These are phyloP conservation scores for Loripinus fragilis DNA, from an alignment of 2,888 invertebrate genomes.

Conservation along the genomic window DNA sequence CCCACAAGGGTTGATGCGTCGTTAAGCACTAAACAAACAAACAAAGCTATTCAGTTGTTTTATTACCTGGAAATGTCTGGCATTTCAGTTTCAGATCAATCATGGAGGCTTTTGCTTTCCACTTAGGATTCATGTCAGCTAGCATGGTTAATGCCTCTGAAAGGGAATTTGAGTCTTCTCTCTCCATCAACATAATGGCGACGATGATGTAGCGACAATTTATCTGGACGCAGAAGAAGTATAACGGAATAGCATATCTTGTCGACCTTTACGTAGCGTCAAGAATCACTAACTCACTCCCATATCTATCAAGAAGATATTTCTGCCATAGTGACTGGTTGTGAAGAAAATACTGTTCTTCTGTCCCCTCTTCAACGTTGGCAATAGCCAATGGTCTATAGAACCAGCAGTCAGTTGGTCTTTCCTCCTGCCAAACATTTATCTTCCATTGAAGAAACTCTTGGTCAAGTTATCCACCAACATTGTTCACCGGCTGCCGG, in stretches of 20 bases:
- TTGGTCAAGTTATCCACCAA: neutral
- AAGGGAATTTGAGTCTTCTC: slow-evolving; percentile 36
- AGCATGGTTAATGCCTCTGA: slow-evolving; percentile 45
- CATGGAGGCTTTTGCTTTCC: slow-evolving; percentile 41
- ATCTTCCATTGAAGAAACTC: neutral
- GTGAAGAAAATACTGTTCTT: slow-evolving; percentile 20
- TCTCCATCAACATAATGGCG: slow-evolving; percentile 41
- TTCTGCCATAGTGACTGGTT: slow-evolving; percentile 46
- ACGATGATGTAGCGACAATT: slow-evolving; percentile 53
- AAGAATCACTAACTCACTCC: slow-evolving; percentile 45
- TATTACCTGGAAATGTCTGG: slow-evolving; percentile 46
- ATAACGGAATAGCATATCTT: slow-evolving; percentile 54
- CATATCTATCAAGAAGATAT: slow-evolving; percentile 48
- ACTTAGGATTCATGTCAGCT: slow-evolving; percentile 29
- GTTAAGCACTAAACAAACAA: too few species aligned
- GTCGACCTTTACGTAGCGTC: slow-evolving; percentile 59
- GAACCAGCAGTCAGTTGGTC: neutral
- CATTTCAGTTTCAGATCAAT: slow-evolving; percentile 44
- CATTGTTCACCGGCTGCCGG: neutral
- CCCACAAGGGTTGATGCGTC: too few species aligned
- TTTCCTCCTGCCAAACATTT: too few species aligned
- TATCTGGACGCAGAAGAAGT: slow-evolving; percentile 48
- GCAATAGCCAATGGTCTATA: neutral
- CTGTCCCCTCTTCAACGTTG: slow-evolving; percentile 5
- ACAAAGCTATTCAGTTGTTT: too few species aligned